Evolutionary conservation across 2,113 vertebrate species (phyloP), one percentile per base, ranked within the genome.

Genomic region (Anarrhichthys ocellatus): DNA sequence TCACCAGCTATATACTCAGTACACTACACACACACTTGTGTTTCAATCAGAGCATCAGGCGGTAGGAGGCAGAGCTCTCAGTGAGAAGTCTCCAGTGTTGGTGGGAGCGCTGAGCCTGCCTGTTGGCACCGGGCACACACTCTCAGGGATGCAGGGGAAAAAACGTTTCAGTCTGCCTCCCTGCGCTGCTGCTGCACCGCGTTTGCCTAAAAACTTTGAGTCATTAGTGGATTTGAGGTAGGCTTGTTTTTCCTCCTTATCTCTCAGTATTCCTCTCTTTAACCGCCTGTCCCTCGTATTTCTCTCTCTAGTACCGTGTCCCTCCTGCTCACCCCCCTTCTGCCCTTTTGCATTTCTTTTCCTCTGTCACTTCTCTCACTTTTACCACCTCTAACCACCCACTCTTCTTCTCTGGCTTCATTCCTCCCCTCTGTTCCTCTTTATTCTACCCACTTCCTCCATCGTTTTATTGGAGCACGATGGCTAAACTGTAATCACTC

Each of bases 11-110:
- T 56, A 67, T 67, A 80, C 36, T 56, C 61, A 36, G 62, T 52
- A 67, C 69, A 73, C 78, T n/a, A 46, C 18, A 20, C 46, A 48
- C 76, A 62, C 76, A 15, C 78, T 73, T 24, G 65, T 73, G 52
- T 81, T 86, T 91, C 87, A 87, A 88, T 89, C 84, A 69, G 86
- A 88, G 81, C 88, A 56, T 82, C 75, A 78, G 80, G 76, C 84
- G 68, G 88, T 80, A 76, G 88, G 83, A 82, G 70, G 82, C 79
- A 86, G 80, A 89, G 91, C 68, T 6, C 81, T 87, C 76, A 13
- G 18, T 69, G 82, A 78, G 73, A 78, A 76, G 64, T 83, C 85
- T 64, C 71, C 78, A 75, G 89, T 75, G 29, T 44, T 75, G 88
- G 67, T 80, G 86, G 70, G 81, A 78, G 48, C 5, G 20, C 29